These are phyloP conservation scores for Hymenopus coronatus DNA, from an alignment of 2,888 invertebrate species.

Conservation along the genomic window DNA sequence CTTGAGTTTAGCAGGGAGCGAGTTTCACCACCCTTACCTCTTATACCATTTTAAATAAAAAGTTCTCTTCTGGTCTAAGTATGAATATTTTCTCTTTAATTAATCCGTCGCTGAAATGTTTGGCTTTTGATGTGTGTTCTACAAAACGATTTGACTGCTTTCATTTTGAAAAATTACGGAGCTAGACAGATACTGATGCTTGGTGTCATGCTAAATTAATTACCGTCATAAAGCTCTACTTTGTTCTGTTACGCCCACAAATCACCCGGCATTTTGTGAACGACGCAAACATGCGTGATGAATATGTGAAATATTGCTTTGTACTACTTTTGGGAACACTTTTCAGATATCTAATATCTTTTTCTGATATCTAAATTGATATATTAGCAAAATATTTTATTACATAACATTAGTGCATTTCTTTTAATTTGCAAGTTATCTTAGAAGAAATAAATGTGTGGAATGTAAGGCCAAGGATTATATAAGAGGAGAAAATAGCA, in stretches of 20 bases:
- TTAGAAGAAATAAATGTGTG: too few species aligned
- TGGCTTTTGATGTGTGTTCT: neutral
- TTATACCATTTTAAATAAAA: too few species aligned
- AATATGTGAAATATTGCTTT: neutral
- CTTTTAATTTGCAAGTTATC: too few species aligned
- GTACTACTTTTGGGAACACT: neutral
- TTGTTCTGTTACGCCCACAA: neutral
- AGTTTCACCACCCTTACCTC: too few species aligned
- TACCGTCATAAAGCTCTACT: neutral
- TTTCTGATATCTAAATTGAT: neutral
- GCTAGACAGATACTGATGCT: neutral
- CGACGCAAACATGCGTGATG: neutral
- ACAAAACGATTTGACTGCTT: neutral
- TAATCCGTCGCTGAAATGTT: neutral
- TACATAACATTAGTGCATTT: too few species aligned
- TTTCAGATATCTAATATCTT: neutral
- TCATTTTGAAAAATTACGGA: neutral
- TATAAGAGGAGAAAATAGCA: too few species aligned
- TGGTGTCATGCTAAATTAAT: neutral
- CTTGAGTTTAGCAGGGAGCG: too few species aligned
- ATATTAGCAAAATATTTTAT: too few species aligned
- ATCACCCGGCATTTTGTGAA: neutral
- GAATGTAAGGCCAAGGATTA: too few species aligned
- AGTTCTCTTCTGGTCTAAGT: too few species aligned
- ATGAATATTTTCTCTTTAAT: neutral